Conservation (phyloP, 1,140 invertebrate species). For the Drosophila ambigua region DNA sequence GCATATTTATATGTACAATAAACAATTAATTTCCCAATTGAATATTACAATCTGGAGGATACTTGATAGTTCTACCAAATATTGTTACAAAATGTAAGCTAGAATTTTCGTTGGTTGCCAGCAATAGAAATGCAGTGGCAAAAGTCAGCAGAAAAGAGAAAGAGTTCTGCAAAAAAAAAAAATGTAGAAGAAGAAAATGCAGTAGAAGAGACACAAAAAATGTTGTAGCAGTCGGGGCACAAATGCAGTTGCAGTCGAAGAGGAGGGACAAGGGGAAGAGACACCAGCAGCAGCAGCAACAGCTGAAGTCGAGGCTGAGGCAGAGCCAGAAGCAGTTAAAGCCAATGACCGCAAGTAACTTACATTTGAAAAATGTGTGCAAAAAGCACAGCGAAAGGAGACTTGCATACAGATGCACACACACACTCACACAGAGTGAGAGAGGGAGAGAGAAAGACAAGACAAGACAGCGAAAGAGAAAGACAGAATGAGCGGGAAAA, state of each 20-base stretch:
- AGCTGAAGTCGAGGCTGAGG: conserved; percentile 14
- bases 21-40: too few relatives aligned
- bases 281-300: conserved; percentile 40
- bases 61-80: too few relatives aligned
- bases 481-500: conserved; percentile 16
- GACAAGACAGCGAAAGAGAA: not conserved
- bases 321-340: conserved; percentile 65
- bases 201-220: conserved; percentile 22
- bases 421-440: conserved; percentile 15
- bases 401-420: conserved; percentile 57
- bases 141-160: conserved; percentile 13
- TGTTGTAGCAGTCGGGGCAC: conserved; percentile 13
- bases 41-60: too few relatives aligned
- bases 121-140: not conserved
- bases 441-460: conserved; percentile 13
- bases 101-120: not conserved
- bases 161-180: conserved; percentile 31
- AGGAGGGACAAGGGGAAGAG: conserved; percentile 14
- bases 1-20: too few relatives aligned
- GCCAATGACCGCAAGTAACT: conserved; percentile 84
- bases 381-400: conserved; percentile 81
- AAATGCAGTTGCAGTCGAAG: conserved; percentile 43
- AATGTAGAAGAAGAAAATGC: conserved; percentile 6
- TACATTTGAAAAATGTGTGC: conserved; percentile 84
- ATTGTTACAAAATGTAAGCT: too few relatives aligned